These are phyloP conservation scores for Climacteris rufus DNA, from an alignment of 2,113 vertebrate species.

Conservation along the genomic window DNA sequence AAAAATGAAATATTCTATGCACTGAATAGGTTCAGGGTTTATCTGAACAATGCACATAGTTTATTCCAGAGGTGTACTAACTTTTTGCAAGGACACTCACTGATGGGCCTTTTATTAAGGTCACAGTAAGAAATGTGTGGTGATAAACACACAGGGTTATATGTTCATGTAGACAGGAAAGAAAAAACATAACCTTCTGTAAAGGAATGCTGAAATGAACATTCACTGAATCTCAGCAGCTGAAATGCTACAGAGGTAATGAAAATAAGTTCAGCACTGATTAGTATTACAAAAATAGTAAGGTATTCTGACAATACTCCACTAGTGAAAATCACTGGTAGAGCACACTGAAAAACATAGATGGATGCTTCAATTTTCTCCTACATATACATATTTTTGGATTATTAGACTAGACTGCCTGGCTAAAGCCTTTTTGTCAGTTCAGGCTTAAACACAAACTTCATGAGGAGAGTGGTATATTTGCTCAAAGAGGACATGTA, in stretches of 20 bases:
- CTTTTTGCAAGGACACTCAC: conserved; percentile 26
- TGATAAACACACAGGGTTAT: conserved; percentile 29
- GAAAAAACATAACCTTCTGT: background rate
- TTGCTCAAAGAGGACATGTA: background rate
- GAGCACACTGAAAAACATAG: background rate
- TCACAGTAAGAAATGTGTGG: conserved; percentile 21
- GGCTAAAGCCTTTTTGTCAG: background rate
- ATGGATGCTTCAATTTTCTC: background rate
- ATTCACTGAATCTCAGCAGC: background rate
- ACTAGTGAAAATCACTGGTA: background rate
- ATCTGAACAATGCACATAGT: background rate
- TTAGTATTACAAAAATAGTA: background rate
- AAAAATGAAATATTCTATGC: background rate
- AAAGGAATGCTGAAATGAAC: background rate
- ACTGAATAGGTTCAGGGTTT: background rate
- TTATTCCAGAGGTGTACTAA: conserved; percentile 22
- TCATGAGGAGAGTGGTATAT: background rate
- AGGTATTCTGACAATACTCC: background rate
- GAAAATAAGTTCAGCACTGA: background rate
- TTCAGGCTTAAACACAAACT: background rate
- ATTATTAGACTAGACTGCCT: background rate
- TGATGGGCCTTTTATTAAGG: conserved; percentile 49
- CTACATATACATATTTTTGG: background rate
- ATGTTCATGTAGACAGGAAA: background rate
- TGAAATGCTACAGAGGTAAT: background rate